Conservation (phyloP, 2,113 vertebrate species). For the Coturnix japonica region DNA sequence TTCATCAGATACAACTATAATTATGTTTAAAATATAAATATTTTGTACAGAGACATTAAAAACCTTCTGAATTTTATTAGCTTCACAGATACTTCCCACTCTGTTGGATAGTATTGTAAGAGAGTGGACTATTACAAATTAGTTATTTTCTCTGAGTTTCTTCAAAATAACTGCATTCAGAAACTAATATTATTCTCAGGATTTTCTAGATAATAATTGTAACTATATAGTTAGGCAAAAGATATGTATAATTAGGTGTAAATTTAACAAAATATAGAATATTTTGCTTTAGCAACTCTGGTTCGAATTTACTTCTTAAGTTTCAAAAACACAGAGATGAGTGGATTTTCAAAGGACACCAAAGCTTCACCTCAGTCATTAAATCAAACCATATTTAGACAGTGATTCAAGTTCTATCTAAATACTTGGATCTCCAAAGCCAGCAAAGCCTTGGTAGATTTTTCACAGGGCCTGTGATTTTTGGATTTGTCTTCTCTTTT, state of each 20-base stretch:
- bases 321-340: neutral
- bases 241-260: neutral
- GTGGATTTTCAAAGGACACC: neutral
- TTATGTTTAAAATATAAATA: neutral
- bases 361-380: neutral
- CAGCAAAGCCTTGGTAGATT: neutral
- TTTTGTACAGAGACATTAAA: neutral
- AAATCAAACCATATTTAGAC: neutral
- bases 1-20: constrained; percentile 37
- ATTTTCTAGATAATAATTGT: neutral
- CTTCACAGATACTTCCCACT: neutral
- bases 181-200: neutral
- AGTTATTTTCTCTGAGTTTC: neutral
- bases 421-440: neutral
- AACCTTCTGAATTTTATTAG: neutral
- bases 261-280: neutral
- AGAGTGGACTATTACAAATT: neutral
- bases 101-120: neutral
- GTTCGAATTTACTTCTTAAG: neutral
- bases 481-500: neutral
- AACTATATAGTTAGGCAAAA: neutral
- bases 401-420: neutral
- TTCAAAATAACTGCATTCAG: neutral
- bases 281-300: neutral
- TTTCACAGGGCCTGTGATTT: neutral